Conservation (phyloP, 2,797 vertebrate species). For the Siniperca undulata region DNA sequence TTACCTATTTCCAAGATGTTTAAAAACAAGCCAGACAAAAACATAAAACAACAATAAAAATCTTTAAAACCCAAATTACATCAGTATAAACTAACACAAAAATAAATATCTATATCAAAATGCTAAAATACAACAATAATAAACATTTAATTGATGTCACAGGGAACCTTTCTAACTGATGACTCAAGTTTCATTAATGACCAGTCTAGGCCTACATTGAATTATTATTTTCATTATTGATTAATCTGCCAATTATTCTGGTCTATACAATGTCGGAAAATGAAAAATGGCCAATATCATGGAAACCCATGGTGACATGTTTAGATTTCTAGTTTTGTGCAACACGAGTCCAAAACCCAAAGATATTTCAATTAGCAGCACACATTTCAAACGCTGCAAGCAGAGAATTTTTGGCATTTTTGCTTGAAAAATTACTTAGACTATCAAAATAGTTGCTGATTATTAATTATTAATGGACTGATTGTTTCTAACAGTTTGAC, state of each 20-base stretch:
- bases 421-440: background rate
- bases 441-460: background rate
- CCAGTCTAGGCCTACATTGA: background rate
- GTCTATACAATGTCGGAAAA: background rate
- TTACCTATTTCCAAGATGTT: background rate
- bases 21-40: background rate
- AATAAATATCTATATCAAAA: too few relatives aligned
- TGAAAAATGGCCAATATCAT: background rate
- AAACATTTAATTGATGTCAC: background rate
- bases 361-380: too few relatives aligned
- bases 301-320: background rate
- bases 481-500: background rate
- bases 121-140: background rate
- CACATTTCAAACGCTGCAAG: too few relatives aligned
- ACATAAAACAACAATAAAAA: background rate
- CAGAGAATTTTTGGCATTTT: background rate
- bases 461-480: background rate
- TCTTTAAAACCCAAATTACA: background rate
- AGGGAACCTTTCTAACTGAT: too few relatives aligned
- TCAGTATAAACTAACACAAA: background rate
- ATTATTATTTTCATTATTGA: background rate
- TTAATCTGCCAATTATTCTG: background rate
- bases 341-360: background rate
- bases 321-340: background rate
- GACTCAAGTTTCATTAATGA: too few relatives aligned